phyloP scores from a whole-genome alignment of 2,888 invertebrate species.

The Cordilura impudica region DNA sequence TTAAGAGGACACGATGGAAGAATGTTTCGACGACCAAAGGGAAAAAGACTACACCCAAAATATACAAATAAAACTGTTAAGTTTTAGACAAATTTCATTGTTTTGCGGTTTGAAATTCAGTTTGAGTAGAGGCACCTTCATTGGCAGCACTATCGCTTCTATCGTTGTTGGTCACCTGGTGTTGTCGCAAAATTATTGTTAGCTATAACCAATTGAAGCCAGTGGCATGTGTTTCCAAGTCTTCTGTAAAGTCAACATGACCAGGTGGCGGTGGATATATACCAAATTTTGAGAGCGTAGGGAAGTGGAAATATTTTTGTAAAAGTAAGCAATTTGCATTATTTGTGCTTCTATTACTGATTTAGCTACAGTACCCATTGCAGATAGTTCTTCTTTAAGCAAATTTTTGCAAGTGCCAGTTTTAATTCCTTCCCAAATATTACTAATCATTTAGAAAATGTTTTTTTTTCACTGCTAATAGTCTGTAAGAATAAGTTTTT shows the following conservation, averaged over 20 bases:
- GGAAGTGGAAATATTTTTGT: slow-evolving; percentile 72
- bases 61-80: too few species aligned
- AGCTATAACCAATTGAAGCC: slow-evolving; percentile 75
- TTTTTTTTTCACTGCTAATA: too few species aligned
- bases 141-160: slow-evolving; percentile 6
- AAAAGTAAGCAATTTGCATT: slow-evolving; percentile 73
- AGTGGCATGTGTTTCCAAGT: slow-evolving; percentile 72
- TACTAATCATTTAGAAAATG: slow-evolving; percentile 70
- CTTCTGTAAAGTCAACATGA: slow-evolving; percentile 74
- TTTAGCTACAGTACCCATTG: slow-evolving; percentile 69
- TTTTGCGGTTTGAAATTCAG: slow-evolving; percentile 6
- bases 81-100: slow-evolving; percentile 7
- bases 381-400: slow-evolving; percentile 67
- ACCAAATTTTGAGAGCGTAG: slow-evolving; percentile 69
- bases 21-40: too few species aligned
- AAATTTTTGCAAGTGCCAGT: slow-evolving; percentile 71
- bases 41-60: too few species aligned
- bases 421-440: slow-evolving; percentile 75
- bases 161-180: slow-evolving; percentile 2
- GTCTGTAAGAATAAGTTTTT: too few species aligned
- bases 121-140: slow-evolving; percentile 12
- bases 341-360: slow-evolving; percentile 72
- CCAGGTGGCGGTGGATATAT: slow-evolving; percentile 74
- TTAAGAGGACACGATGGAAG: too few species aligned
- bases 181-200: slow-evolving; percentile 75